Evolutionary conservation across 2,113 vertebrate genomes (phyloP).

Genomic region (Dasyprocta punctata): DNA sequence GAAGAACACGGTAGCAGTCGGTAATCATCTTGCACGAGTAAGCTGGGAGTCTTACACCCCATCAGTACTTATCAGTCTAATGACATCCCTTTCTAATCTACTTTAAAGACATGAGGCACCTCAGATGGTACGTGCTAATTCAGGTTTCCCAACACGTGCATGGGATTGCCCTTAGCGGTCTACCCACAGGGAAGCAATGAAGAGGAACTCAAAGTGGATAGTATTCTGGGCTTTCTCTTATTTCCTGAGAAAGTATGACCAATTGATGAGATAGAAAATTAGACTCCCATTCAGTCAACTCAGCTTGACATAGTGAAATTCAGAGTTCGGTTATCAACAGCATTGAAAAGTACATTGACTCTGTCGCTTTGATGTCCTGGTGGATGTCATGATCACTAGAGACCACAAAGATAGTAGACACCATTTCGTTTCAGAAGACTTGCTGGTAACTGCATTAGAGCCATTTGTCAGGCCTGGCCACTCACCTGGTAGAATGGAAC

Average conservation of each 20-base stretch:
- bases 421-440: background rate
- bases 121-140: slow-evolving; percentile 6
- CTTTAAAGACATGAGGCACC: slow-evolving; percentile 19
- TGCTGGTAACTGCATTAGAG: background rate
- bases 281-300: slow-evolving; percentile 43
- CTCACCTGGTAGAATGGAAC: background rate
- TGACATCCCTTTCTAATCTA: slow-evolving; percentile 43
- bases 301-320: slow-evolving; percentile 55
- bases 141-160: background rate
- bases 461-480: background rate
- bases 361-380: background rate
- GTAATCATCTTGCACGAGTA: slow-evolving; percentile 58
- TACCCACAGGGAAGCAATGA: background rate
- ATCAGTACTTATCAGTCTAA: slow-evolving; percentile 60
- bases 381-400: background rate
- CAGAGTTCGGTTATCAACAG: background rate
- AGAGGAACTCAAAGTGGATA: background rate
- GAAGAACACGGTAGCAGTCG: background rate
- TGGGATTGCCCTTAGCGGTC: background rate
- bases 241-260: background rate
- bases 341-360: slow-evolving; percentile 7
- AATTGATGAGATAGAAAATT: slow-evolving; percentile 51
- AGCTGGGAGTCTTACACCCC: background rate
- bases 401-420: background rate
- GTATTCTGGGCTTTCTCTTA: background rate